A percentile compares a stretch with the other conserved stretches of the same genome.
Evolutionary conservation across 2,797 vertebrate genomes (phyloP).

Genomic region (Spatula clypeata): DNA sequence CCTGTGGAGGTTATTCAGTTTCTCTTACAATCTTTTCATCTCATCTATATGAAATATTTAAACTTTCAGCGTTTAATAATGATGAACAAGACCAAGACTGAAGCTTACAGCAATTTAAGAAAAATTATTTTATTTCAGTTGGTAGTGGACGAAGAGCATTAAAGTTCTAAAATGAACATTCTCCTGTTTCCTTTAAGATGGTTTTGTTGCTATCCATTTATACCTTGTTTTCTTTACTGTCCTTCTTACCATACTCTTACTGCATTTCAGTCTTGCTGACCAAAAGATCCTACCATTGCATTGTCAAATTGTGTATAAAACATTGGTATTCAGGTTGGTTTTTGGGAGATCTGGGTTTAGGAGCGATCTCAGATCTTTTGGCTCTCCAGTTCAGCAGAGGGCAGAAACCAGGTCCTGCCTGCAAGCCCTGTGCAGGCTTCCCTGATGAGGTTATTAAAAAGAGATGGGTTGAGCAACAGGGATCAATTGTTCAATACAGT

Average conservation of each 20-base stretch:
- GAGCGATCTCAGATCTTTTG: neutral
- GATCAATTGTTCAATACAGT: neutral
- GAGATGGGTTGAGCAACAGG: neutral
- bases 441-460: neutral
- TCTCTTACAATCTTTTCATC: conserved; percentile 57
- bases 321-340: neutral
- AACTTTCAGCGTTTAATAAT: conserved; percentile 65
- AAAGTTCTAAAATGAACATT: neutral
- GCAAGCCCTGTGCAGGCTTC: fast-evolving
- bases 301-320: neutral
- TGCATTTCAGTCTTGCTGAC: neutral
- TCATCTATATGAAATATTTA: conserved; percentile 71
- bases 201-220: neutral
- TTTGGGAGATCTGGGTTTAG: neutral
- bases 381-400: neutral
- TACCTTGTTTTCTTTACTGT: neutral
- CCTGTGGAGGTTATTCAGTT: conserved; percentile 28
- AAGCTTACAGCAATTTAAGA: neutral
- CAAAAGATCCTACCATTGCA: neutral
- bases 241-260: neutral
- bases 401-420: neutral
- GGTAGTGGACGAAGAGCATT: neutral
- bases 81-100: conserved; percentile 35
- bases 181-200: neutral
- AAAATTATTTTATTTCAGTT: conserved; percentile 48